Evolutionary conservation across 2,888 invertebrate species (phyloP), one percentile per base, ranked within the genome.

Genomic region (Lasioglossum figueresi): DNA sequence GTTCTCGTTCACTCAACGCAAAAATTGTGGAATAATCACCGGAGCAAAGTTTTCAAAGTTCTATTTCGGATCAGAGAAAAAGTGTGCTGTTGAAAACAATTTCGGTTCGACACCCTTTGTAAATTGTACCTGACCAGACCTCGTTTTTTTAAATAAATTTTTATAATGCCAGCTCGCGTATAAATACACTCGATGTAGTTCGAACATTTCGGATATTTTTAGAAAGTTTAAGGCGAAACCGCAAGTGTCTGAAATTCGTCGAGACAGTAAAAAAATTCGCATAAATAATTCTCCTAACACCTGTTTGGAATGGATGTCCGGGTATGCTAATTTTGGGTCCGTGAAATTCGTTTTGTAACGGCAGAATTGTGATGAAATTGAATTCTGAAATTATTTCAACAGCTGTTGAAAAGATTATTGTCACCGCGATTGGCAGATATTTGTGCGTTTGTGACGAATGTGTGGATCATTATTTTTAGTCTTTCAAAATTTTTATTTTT

Each of bases 221-320:
- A 43, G 43, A 74, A 63, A 63, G 75, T 75, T 45, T 37, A 34
- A 19, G 27, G 4, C 10, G 34, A 76, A 48, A 48, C 14, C 2
- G n/a, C n/a, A 37, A 31, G 40, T 31, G 37, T 48, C 6, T 16
- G 31, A 68, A 66, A 40, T 40, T 16, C 37, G 79, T 31, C 48
- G 37, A 27, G 48, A 45, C 3, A 5, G 48, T 16, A n/a, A 16
- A 80, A 68, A 68, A 37, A 56, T 70, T 77, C 77, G 68, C 68
- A 56, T 80, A 80, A 68, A 77, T 80, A 48, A 76, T n/a, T 16
- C 16, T 56, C 34, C 16, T 31, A 12, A 16, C 34, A 59, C n/a
- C 40, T 40, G 66, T 68, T 48, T 43, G 23, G 16, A 31, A 66
- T 27, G 16, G 40, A 66, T 45, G 14, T 19, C 19, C 63, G 16